Base-by-base conservation (phyloP, 2,888 invertebrate species). In the Pyrrhosoma nymphula region DNA sequence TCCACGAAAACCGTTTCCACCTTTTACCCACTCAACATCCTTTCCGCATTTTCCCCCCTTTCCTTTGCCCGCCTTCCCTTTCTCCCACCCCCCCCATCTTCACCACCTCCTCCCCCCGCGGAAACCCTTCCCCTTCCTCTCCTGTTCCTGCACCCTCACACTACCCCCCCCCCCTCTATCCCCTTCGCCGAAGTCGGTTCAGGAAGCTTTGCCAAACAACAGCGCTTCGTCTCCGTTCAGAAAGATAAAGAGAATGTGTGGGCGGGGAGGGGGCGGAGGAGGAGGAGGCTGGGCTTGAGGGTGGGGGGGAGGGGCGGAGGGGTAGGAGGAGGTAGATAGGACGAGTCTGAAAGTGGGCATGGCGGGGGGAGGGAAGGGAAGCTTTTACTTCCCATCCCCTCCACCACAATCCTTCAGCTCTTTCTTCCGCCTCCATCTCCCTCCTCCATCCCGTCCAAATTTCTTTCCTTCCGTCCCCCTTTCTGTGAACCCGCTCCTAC, bases 201-300 rank as follows among this genome's bases (percentile, higher is more conserved):
- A 91, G 91, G 91, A 93, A 69, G 93, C 93, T 93, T 93, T 93
- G 93, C 93, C 93, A 93, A 93, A 93, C 93, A 93, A 93, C 93
- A 93, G 47, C 93, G 93, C 93, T 93, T 91, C 91, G 91, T 91
- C 91, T 91, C 91, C 91, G 56, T 91, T 91, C 91, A 63, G 69
- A 93, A 93, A 93, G 93, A 93, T 93, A 93, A 93, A 93, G 93
- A 93, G 93, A 93, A 93, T 93, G 93, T 47, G 93, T 69, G 69
- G 20, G 69, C 39, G 93, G 6, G 89, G 88, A 20, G 20, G 35
- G 20, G 20, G 39, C 20, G 91, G 60, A 30, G 69, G 69, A 35
- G 20, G 69, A 12, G 47, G 69, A 63, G 20, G 39, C 20, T 39
- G 63, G 23, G 91, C 10, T 0, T 23, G 82, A n/a, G 12, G 12